A percentile compares a stretch with the other conserved stretches of the same genome.
phyloP scores from a whole-genome alignment of 2,113 vertebrate species.

The Tamias sibiricus region DNA sequence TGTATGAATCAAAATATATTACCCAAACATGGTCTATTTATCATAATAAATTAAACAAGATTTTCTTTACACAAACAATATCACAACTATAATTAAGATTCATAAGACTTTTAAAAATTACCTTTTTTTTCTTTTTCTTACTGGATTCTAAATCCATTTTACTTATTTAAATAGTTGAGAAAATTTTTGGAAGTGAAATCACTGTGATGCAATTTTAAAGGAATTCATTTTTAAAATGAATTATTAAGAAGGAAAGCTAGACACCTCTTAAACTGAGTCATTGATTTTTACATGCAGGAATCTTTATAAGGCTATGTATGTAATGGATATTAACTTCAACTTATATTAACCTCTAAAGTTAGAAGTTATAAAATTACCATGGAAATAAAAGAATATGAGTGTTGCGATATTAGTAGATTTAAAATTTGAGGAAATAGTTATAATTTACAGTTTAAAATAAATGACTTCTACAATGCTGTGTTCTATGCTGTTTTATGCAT shows the following conservation, averaged over 20 bases:
- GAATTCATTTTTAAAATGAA: background rate
- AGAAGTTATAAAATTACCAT: background rate
- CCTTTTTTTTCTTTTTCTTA: background rate
- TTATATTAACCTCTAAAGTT: background rate
- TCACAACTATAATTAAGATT: slow-evolving; percentile 16
- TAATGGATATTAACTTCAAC: background rate
- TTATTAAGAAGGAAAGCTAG: background rate
- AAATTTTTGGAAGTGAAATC: background rate
- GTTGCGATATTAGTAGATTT: background rate
- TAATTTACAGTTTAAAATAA: background rate
- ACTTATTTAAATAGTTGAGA: background rate
- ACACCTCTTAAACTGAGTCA: background rate
- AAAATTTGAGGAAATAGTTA: background rate
- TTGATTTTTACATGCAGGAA: background rate
- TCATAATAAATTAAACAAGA: background rate
- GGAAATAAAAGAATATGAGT: background rate
- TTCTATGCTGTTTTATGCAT: background rate
- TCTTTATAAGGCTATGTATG: background rate
- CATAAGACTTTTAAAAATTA: background rate
- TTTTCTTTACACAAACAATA: background rate
- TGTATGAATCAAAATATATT: slow-evolving; percentile 36
- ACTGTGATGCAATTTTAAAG: background rate
- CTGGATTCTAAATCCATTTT: background rate
- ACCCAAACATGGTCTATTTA: background rate
- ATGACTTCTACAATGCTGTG: background rate